These are phyloP conservation scores for Alca torda DNA, from an alignment of 2,797 vertebrate genomes.

Conservation along the genomic window DNA sequence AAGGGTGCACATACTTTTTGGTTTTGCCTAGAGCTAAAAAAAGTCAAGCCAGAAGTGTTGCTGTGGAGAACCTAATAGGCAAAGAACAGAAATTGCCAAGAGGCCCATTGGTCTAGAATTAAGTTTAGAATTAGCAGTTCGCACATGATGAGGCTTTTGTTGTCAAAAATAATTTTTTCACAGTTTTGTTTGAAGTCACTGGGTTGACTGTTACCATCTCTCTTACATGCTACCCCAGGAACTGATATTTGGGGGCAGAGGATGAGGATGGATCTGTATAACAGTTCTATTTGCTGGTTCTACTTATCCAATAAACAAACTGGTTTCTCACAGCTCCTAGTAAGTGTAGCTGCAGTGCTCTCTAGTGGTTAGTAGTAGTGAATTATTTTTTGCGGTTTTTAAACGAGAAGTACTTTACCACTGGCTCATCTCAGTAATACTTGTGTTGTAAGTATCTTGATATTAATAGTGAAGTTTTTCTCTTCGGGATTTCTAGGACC, in stretches of 20 bases:
- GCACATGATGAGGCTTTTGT: not conserved
- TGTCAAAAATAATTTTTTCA: not conserved
- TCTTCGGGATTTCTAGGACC: not conserved
- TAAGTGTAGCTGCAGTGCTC: constrained; percentile 16
- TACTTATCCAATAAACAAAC: not conserved
- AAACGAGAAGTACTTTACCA: not conserved
- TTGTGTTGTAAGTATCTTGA: not conserved
- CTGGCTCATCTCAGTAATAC: not conserved
- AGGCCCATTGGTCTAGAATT: not conserved
- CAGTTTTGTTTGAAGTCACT: not conserved
- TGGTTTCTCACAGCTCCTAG: not conserved
- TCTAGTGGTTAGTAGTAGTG: constrained; percentile 5
- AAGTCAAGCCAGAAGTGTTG: not conserved
- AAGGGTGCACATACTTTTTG: not conserved
- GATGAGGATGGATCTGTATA: not conserved
- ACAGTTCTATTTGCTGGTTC: not conserved
- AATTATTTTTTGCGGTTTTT: not conserved
- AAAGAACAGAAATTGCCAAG: not conserved
- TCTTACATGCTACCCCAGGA: not conserved
- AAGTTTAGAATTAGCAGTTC: not conserved
- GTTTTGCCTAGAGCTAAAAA: constrained; percentile 47
- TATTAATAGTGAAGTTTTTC: not conserved
- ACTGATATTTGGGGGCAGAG: not conserved
- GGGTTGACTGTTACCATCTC: not conserved
- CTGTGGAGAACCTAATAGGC: not conserved